Conservation (phyloP, 2,888 invertebrate species). For the Sphaeridia pumilis region DNA sequence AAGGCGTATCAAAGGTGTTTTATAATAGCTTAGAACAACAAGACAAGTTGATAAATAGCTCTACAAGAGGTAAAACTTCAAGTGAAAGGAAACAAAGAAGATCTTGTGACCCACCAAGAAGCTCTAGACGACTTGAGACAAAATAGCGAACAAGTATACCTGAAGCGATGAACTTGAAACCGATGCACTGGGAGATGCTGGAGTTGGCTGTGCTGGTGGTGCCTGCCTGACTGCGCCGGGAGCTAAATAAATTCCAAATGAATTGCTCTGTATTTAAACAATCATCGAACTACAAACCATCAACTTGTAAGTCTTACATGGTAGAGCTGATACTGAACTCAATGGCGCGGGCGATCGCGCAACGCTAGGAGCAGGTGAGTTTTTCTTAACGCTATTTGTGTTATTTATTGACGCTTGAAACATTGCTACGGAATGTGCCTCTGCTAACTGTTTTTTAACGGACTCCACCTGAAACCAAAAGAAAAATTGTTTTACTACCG, state of each 20-base stretch:
- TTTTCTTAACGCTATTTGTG: constrained; percentile 32
- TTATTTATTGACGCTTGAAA: constrained; percentile 38
- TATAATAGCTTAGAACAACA: no score
- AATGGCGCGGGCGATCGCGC: constrained; percentile 67
- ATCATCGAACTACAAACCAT: no score
- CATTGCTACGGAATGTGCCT: constrained; percentile 41
- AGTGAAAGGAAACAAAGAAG: no score
- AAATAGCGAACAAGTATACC: constrained; percentile 30
- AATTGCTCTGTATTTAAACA: no score
- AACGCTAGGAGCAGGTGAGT: constrained; percentile 41
- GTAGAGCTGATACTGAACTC: constrained; percentile 62
- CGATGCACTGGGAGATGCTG: constrained; percentile 32
- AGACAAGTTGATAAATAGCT: no score
- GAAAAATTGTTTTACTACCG: no score
- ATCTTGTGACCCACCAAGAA: no score
- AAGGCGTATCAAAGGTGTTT: no score
- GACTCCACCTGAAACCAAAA: constrained; percentile 48
- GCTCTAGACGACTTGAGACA: no score
- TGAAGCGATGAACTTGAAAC: constrained; percentile 32
- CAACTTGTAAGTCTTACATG: constrained; percentile 64
- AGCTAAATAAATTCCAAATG: no score
- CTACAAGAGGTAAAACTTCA: no score
- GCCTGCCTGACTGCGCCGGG: constrained; percentile 66
- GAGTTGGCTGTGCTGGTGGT: constrained; percentile 49
- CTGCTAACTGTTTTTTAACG: constrained; percentile 43